Percentiles rank a stretch among this genome's conserved stretches.
Conservation (phyloP, 2,797 vertebrate genomes). For the Gambusia yucatana region DNA sequence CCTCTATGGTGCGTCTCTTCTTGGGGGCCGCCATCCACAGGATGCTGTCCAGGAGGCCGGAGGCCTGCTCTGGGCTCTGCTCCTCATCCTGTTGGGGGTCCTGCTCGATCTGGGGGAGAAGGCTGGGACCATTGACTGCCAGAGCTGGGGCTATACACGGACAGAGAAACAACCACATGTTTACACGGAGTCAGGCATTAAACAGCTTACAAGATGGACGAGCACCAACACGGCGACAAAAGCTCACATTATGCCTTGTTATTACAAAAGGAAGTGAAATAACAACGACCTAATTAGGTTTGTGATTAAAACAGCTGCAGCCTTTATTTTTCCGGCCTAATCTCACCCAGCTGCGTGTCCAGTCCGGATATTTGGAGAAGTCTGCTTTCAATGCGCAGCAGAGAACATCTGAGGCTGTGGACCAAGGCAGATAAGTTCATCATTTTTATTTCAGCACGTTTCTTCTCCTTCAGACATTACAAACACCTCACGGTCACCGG, state of each 20-base stretch:
- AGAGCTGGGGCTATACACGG: conserved; percentile 81
- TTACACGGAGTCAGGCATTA: not conserved
- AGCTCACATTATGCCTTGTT: not conserved
- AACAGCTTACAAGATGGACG: not conserved
- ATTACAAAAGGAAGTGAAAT: not conserved
- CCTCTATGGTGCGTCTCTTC: conserved; percentile 91
- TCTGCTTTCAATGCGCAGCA: conserved; percentile 73
- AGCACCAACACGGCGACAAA: not conserved
- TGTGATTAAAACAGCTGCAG: not conserved
- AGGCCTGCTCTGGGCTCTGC: conserved; percentile 32
- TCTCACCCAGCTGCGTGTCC: conserved; percentile 76
- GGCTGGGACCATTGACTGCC: conserved; percentile 75
- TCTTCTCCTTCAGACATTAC: conserved; percentile 18
- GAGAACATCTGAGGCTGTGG: conserved; percentile 68
- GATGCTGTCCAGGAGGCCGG: conserved; percentile 79
- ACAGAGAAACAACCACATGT: not conserved
- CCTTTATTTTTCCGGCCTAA: not conserved
- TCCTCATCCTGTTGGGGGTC: conserved; percentile 42
- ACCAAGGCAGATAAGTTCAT: conserved; percentile 70
- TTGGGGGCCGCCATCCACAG: conserved; percentile 98
- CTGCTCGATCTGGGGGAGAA: conserved; percentile 58
- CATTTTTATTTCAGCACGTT: conserved; percentile 37
- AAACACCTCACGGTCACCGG: conserved; percentile 74
- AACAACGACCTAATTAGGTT: not conserved
- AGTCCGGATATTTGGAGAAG: conserved; percentile 71